Percentiles rank a stretch among this genome's conserved stretches.
Evolutionary conservation across 2,888 invertebrate genomes (phyloP).

Genomic region (Mythimna albipuncta): DNA sequence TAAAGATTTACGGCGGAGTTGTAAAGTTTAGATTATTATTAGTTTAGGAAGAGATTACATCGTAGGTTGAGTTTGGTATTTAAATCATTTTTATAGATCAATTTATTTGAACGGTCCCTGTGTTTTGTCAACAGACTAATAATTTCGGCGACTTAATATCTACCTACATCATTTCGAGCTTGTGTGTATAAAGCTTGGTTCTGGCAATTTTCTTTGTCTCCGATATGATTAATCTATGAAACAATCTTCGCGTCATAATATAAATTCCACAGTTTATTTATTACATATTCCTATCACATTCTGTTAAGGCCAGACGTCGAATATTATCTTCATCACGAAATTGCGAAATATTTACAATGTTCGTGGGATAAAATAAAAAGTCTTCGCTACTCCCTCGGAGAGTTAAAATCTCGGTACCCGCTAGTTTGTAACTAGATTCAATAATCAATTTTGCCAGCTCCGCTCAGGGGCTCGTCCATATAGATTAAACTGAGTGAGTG

Average conservation of each 20-base stretch:
- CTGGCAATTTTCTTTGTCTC: conserved; percentile 43
- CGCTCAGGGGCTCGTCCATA: conserved; percentile 70
- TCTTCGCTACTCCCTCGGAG: conserved; percentile 48
- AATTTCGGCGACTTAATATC: conserved; percentile 29
- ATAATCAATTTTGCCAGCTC: conserved; percentile 86
- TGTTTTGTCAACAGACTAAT: conserved; percentile 53
- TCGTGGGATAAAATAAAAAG: conserved; percentile 44
- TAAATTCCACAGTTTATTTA: conserved; percentile 55
- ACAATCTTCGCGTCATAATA: conserved; percentile 48
- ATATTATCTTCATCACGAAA: conserved; percentile 26
- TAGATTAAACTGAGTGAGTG: conserved; percentile 51
- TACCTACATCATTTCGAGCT: conserved; percentile 11
- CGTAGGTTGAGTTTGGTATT: conserved; percentile 49
- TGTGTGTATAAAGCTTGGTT: conserved; percentile 22
- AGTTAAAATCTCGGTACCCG: conserved; percentile 77
- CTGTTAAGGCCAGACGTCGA: conserved; percentile 28
- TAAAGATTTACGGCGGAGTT: conserved; percentile 63
- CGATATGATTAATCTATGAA: conserved; percentile 38
- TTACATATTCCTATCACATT: conserved; percentile 38
- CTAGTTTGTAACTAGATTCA: conserved; percentile 89
- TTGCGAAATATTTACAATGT: conserved; percentile 27
- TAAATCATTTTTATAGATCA: conserved; percentile 60
- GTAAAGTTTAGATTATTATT: conserved; percentile 67
- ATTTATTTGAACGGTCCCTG: conserved; percentile 50
- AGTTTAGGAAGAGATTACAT: conserved; percentile 68